These are phyloP conservation scores for Ennomos fuscantarius DNA, from an alignment of 2,888 invertebrate genomes.

Conservation along the genomic window DNA sequence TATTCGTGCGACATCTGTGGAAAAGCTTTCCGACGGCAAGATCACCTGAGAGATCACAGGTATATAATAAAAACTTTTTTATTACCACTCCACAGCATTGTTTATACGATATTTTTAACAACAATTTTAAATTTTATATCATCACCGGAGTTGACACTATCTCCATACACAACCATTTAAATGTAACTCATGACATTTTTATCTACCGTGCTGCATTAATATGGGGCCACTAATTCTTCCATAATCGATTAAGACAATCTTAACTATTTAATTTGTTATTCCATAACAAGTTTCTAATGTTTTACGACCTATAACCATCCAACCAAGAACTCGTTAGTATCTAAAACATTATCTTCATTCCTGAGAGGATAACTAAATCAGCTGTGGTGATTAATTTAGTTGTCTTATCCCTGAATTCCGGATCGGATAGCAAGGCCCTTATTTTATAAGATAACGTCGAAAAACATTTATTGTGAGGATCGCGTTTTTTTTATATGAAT, in stretches of 20 bases:
- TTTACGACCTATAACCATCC: conserved; percentile 48
- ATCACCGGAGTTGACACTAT: conserved; percentile 24
- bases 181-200: conserved; percentile 37
- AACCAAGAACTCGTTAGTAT: conserved; percentile 51
- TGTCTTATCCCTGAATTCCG: conserved; percentile 41
- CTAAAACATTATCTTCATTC: conserved; percentile 50
- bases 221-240: conserved; percentile 39
- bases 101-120: conserved; percentile 25
- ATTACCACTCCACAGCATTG: conserved; percentile 22
- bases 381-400: conserved; percentile 56
- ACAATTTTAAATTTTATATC: conserved; percentile 26
- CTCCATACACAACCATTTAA: conserved; percentile 27
- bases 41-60: conserved; percentile 97
- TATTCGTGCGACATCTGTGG: conserved; percentile 99
- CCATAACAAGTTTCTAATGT: conserved; percentile 47
- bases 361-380: conserved; percentile 58
- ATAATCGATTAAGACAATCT: conserved; percentile 55
- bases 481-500: conserved; percentile 76
- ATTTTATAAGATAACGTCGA: conserved; percentile 68
- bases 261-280: conserved; percentile 53
- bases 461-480: conserved; percentile 56
- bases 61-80: conserved; percentile 66
- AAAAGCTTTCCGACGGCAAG: conserved; percentile 98
- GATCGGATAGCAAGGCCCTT: conserved; percentile 45
- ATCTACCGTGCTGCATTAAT: conserved; percentile 34